Evolutionary conservation across 1,140 invertebrate genomes (phyloP), one percentile per base, ranked within the genome.

Genomic region (Drosophila truncata): DNA sequence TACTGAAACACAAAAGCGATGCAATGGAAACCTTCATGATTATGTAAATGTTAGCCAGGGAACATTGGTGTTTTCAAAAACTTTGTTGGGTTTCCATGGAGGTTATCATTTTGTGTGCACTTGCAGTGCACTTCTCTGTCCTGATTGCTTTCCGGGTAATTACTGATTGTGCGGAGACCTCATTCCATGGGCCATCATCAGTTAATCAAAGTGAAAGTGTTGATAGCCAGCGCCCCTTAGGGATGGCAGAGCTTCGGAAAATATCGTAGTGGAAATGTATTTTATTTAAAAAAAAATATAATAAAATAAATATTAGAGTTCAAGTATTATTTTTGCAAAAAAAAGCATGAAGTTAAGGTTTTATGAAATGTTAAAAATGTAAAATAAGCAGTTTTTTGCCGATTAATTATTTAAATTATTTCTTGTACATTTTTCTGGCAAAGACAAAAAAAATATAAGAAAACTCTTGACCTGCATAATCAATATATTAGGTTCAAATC

Each of bases 121-220:
- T 31, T 13, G 23, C 23, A 35, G 31, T 52, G 55, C 27, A 59
- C 46, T 35, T 76, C 18, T 46, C n/a, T n/a, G 60, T 25, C n/a
- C 72, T 77, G 73, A 77, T 77, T 77, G 42, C 57, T 77, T 77
- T 55, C 55, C 74, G 35, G 42, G 64, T 61, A 77, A 78, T 77
- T 67, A 61, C 39, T 58, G 73, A 76, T 77, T 77, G 74, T 41
- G 35, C 33, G 27, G 35, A 47, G 52, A 41, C 65, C 69, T 27
- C 65, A 55, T 44, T 74, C 42, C 61, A 7, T 5, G 62, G 62
- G 37, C 59, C 42, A 41, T 31, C 33, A 33, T 31, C 33, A 33
- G 54, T 39, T 73, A 63, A 74, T 74, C 61, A 29, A 69, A 59
- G 41, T 42, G 41, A 77, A 75, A 58, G 60, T 50, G 57, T 44